Evolutionary conservation across 1,140 invertebrate species (phyloP), one percentile per base, ranked within the genome.

Genomic region (Drosophila kohkoa): DNA sequence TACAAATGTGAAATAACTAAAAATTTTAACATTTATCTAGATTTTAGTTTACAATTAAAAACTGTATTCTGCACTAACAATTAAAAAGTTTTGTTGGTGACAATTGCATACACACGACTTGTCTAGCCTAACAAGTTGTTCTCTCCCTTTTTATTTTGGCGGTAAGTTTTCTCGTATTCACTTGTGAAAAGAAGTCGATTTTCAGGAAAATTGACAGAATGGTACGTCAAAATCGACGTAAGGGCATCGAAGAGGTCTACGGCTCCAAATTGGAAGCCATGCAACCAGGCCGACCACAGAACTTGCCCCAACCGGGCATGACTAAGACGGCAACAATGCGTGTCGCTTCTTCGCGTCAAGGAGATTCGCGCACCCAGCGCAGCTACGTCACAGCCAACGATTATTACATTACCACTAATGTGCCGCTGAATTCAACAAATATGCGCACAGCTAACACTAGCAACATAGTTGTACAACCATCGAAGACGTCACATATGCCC

Each of bases 191-290:
- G 28, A 10, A 30, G 11, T 10, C 8, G 32, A 46, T 10, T 20
- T 38, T 64, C 38, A 64, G 30, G 30, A 15, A 45, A 25, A 41
- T 25, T 8, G 3, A 15, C 7, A 64, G 20, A 52, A 64, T 92
- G 87, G 77, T 92, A 25, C 83, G 90, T 5, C 63, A 77, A 8
- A 75, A 28, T 64, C 73, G 81, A 15, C 90, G 90, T 43, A 91
- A 91, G 57, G 69, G 73, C 8, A 77, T 91, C 59, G 90, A 92
- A 38, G 90, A 92, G 63, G 73, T 92, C 0, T 92, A 92, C 28
- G 83, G 82, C 13, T 59, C 75, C 52, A 91, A 91, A 62, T 30
- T 82, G 48, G 90, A 91, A 1, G 5, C 76, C 0, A 13, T 78
- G 16, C 83, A 82, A n/a, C 48, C 90, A 5, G 67, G 51, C 1